Conservation (phyloP, 2,888 invertebrate species). For the Aromia moschata region DNA sequence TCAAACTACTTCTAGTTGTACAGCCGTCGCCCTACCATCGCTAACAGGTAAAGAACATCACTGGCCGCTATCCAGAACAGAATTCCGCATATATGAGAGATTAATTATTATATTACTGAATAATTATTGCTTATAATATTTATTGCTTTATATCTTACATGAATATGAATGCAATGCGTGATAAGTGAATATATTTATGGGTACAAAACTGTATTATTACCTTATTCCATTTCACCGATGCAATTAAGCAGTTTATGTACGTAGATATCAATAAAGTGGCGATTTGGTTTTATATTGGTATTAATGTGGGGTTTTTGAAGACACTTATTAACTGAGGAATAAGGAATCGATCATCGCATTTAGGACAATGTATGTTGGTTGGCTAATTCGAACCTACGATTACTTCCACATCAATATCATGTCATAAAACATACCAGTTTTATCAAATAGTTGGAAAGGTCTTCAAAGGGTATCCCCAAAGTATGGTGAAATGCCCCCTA, state of each 20-base stretch:
- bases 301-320: too few species aligned
- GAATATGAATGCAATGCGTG: constrained; percentile 16
- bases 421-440: too few species aligned
- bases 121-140: constrained; percentile 22
- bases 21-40: constrained; percentile 27
- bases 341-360: too few species aligned
- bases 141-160: constrained; percentile 16
- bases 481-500: too few species aligned
- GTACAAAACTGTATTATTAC: constrained; percentile 2
- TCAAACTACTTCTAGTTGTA: constrained; percentile 51
- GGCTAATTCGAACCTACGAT: too few species aligned
- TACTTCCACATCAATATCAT: too few species aligned
- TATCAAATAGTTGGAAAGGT: too few species aligned
- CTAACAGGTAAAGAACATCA: constrained; percentile 18
- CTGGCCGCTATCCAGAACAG: constrained; percentile 18
- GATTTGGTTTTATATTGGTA: neutral
- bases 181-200: constrained; percentile 9
- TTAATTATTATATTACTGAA: constrained; percentile 29
- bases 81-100: constrained; percentile 18
- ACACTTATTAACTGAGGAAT: too few species aligned
- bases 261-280: neutral
- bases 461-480: too few species aligned
- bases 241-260: constrained; percentile 10
- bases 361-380: too few species aligned
- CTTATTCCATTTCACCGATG: constrained; percentile 5